phyloP scores from a whole-genome alignment of 2,113 vertebrate species.

The Aepyceros melampus region DNA sequence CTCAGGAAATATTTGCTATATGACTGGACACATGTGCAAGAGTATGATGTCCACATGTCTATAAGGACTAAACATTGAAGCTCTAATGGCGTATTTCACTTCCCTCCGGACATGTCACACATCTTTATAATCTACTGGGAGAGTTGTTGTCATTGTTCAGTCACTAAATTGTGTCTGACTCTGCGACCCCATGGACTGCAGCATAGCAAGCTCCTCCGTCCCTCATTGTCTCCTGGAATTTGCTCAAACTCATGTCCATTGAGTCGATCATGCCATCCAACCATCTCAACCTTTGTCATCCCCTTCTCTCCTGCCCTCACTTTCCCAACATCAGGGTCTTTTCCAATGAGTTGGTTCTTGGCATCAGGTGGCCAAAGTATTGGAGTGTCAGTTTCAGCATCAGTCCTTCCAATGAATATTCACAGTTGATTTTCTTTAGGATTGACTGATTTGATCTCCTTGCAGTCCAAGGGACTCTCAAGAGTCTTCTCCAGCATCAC shows the following conservation, averaged over 20 bases:
- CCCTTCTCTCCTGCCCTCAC: background rate
- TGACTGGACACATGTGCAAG: background rate
- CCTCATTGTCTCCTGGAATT: background rate
- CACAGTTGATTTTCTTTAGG: background rate
- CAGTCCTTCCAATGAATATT: background rate
- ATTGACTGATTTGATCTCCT: background rate
- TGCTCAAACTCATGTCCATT: background rate
- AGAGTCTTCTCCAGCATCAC: background rate
- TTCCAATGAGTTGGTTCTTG: background rate
- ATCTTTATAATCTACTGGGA: background rate
- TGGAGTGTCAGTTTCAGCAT: background rate
- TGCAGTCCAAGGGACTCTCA: background rate
- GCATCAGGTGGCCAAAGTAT: background rate
- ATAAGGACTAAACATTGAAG: background rate
- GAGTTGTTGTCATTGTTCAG: background rate
- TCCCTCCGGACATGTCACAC: background rate
- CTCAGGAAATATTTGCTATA: background rate
- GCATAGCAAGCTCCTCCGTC: background rate
- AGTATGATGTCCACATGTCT: background rate
- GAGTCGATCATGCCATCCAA: background rate
- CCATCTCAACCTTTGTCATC: background rate
- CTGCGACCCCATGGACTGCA: background rate
- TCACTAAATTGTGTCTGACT: background rate
- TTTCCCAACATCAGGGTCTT: background rate
- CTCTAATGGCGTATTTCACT: background rate